Percentiles rank a stretch among this genome's conserved stretches.
phyloP scores from a whole-genome alignment of 1,140 invertebrate species.

The Caerostris darwini region DNA sequence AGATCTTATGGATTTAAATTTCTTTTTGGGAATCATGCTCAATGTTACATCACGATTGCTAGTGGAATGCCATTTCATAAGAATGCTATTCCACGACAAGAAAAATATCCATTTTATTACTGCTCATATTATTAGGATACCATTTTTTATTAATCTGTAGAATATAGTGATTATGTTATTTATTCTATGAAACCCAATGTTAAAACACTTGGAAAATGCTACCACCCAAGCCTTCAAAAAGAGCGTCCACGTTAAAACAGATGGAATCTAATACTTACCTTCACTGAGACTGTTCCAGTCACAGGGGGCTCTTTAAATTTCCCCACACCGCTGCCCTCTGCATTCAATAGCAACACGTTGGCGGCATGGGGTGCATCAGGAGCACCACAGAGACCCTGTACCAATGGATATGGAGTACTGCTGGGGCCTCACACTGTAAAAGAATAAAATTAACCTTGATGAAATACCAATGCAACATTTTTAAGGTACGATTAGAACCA shows the following conservation, averaged over 20 bases:
- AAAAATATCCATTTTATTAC: no score
- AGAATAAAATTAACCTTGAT: not conserved
- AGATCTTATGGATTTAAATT: no score
- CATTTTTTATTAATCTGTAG: not conserved
- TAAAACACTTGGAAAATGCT: not conserved
- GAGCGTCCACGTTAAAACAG: not conserved
- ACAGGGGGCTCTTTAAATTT: slow-evolving; percentile 90
- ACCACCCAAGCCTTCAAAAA: not conserved
- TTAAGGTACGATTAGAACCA: no score
- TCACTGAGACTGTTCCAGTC: slow-evolving; percentile 72
- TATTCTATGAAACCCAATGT: no score
- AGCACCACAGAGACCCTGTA: slow-evolving; percentile 98
- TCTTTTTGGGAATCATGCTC: no score
- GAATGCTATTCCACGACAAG: no score
- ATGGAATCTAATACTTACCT: slow-evolving; percentile 79
- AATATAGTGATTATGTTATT: not conserved
- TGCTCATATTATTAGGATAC: no score
- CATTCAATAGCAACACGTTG: slow-evolving; percentile 85
- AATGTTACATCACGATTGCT: no score
- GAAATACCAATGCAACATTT: no score
- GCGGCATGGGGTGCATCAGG: slow-evolving; percentile 95
- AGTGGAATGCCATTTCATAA: no score
- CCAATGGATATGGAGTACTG: slow-evolving; percentile 95
- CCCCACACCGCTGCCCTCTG: slow-evolving; percentile 92
- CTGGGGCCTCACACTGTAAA: slow-evolving; percentile 80